phyloP scores from a whole-genome alignment of 2,888 invertebrate species.

The Iselma pallidipennis region DNA sequence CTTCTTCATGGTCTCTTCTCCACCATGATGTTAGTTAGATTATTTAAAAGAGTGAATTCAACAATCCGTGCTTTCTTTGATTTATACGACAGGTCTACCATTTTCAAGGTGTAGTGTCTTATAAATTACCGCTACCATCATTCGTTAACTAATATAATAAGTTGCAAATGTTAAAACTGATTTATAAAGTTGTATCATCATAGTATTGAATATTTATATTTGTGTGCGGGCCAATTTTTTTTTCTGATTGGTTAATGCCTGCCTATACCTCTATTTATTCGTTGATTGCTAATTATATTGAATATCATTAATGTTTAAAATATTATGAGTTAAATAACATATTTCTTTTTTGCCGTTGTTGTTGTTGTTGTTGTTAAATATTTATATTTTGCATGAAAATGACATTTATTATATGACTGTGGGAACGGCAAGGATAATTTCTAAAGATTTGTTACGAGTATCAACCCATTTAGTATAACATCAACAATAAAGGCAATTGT shows the following conservation, averaged over 20 bases:
- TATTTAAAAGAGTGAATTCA: conserved; percentile 30
- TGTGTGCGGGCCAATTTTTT: conserved; percentile 14
- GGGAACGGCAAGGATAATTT: not conserved
- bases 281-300: too few species aligned
- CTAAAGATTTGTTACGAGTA: not conserved
- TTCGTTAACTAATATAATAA: conserved; percentile 30
- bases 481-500: conserved; percentile 14
- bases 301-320: not conserved
- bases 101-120: conserved; percentile 25
- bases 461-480: not conserved
- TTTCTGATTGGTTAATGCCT: not conserved
- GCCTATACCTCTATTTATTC: not conserved
- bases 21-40: conserved; percentile 31
- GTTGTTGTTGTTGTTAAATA: too few species aligned
- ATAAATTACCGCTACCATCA: conserved; percentile 33
- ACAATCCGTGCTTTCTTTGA: conserved; percentile 29
- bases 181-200: conserved; percentile 16
- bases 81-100: conserved; percentile 31
- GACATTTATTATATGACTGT: not conserved
- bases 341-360: too few species aligned
- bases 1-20: not conserved
- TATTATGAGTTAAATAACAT: not conserved
- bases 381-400: not conserved
- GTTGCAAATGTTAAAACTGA: conserved; percentile 25
- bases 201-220: conserved; percentile 16